Evolutionary conservation across 2,113 vertebrate species (phyloP), one percentile per base, ranked within the genome.

Genomic region (Procapra przewalskii): DNA sequence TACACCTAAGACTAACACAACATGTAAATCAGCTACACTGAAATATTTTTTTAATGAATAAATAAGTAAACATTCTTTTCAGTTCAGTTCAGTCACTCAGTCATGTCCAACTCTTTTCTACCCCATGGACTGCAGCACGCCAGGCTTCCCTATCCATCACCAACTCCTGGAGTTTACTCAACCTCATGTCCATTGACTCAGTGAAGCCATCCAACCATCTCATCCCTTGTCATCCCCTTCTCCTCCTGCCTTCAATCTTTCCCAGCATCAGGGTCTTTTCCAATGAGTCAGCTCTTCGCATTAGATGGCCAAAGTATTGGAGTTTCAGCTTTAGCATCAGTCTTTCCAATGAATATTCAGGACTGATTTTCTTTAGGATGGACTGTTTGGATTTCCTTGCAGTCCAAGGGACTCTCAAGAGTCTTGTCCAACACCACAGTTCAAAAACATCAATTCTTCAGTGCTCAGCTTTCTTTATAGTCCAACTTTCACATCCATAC

Each of bases 41-140:
- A 31, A 80, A 48, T 50, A 50, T 17, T 16, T 45, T 29, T 45
- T 43, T 40, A 80, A 19, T 81, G 29, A 80, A 10, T 31, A 80
- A 50, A 50, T 50, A 50, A 81, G 45, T 48, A 50, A 33, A 11
- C 79, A 33, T 10, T 71, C 5, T 71, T 67, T 67, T 67, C 33
- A 67, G 2, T 19, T 67, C 62, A 67, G 4, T n/a, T 67, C 62
- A 67, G 33, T 67, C 1, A 0, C 62, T 67, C 8, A 19, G 17
- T n/a, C 62, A 1, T 67, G 33, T 67, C 33, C 0, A 2, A n/a
- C 33, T n/a, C 33, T 67, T 67, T 67, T n/a, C 2, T 0, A 33
- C 16, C 62, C 4, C 33, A 67, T n/a, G 62, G 33, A 67, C 16
- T 67, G 16, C 4, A n/a, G 62, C 16, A 67, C 33, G 0, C 62